Evolutionary conservation across 2,888 invertebrate genomes (phyloP).

Genomic region (Cephus spinipes): DNA sequence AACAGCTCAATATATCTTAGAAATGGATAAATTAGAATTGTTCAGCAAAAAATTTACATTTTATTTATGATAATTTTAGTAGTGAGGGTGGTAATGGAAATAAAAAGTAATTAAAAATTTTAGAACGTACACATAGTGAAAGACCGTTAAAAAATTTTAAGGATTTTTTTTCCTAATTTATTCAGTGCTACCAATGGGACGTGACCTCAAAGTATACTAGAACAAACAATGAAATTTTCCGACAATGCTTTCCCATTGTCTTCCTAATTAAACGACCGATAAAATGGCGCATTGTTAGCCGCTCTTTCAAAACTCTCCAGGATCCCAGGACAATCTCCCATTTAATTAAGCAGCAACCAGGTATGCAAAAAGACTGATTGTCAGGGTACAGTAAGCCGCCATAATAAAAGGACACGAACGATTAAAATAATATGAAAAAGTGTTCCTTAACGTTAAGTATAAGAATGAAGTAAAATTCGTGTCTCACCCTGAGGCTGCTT

Average conservation of each 20-base stretch:
- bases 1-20: neutral
- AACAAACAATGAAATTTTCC: neutral
- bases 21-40: too few relatives aligned
- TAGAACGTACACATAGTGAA: neutral
- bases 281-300: neutral
- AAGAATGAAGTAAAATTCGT: neutral
- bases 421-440: neutral
- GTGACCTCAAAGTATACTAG: neutral
- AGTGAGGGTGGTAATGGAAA: neutral
- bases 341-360: neutral
- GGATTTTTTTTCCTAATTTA: neutral
- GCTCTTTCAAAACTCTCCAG: neutral
- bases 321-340: neutral
- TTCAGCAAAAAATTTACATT: too few relatives aligned
- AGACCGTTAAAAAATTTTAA: neutral
- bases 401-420: neutral
- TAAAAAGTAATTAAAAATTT: neutral
- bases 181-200: neutral
- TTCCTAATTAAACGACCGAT: neutral
- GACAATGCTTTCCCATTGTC: neutral
- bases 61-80: too few relatives aligned
- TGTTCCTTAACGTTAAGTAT: neutral
- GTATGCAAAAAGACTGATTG: neutral
- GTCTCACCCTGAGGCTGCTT: neutral
- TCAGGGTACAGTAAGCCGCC: neutral